Evolutionary conservation across 2,797 vertebrate species (phyloP), one percentile per base, ranked within the genome.

Genomic region (Hafferia zeledoni): DNA sequence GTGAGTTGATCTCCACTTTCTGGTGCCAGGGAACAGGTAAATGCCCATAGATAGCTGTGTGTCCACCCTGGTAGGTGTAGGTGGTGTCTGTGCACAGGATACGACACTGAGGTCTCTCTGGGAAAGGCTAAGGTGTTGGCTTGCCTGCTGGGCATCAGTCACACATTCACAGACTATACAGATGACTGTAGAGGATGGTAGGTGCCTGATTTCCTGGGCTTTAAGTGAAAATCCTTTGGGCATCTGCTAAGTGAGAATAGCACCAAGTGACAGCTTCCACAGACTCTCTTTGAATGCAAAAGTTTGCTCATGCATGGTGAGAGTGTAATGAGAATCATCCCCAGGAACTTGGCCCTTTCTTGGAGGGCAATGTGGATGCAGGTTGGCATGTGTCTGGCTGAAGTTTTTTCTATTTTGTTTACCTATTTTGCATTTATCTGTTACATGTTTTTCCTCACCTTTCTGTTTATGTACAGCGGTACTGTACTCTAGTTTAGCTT

Each of bases 141-240:
- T 59, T 80, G 27, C 18, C 53, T 71, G 18, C 37, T 43, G 69
- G 60, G 27, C 22, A 61, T 65, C 14, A 46, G 43, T 69, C 33
- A 52, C 13, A 25, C 0, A 0, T 60, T 83, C 11, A 16, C 39
- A 65, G 13, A 13, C 19, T n/a, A 3, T 28, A 43, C 5, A 20
- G 59, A 7, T 61, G 20, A 37, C 56, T n/a, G 52, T 11, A 80
- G 43, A 44, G 43, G 8, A 22, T 27, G 60, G n/a, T 9, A 14
- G 64, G 69, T 37, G 31, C 37, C 31, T 61, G 19, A 28, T 80
- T 86, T 80, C 52, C 35, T 70, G 47, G 50, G 16, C 43, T 57
- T 2, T 8, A 30, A 57, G 52, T 63, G 64, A 86, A 88, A 89
- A 43, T 27, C 12, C 11, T 74, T 72, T 37, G 33, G 15, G 12